A percentile compares a stretch with the other conserved stretches of the same genome.
These are phyloP conservation scores for Drosophila aldrichi DNA, from an alignment of 2,888 invertebrate genomes.

Conservation along the genomic window DNA sequence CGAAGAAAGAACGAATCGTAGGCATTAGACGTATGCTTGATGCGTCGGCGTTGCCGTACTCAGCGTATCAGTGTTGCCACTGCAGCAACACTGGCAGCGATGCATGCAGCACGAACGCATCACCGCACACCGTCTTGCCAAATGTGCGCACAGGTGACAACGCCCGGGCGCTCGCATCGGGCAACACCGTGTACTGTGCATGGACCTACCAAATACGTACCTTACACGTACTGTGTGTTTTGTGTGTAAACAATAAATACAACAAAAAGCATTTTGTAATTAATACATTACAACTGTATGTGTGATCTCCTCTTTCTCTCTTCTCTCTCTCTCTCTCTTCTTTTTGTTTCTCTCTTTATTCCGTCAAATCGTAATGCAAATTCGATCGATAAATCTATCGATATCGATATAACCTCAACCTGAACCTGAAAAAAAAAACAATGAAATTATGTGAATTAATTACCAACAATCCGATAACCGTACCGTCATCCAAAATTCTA, in stretches of 20 bases:
- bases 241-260: slow-evolving; percentile 69
- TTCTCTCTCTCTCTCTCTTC: slow-evolving; percentile 77
- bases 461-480: slow-evolving; percentile 35
- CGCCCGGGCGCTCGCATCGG: slow-evolving; percentile 35
- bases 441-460: slow-evolving; percentile 10
- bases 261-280: slow-evolving; percentile 71
- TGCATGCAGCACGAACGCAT: slow-evolving; percentile 40
- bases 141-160: slow-evolving; percentile 19
- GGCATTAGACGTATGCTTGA: slow-evolving; percentile 41
- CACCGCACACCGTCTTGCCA: slow-evolving; percentile 28
- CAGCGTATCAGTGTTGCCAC: neutral
- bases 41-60: slow-evolving; percentile 47
- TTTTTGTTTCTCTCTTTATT: slow-evolving; percentile 79
- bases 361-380: slow-evolving; percentile 60
- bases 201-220: slow-evolving; percentile 56
- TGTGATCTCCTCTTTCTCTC: slow-evolving; percentile 80
- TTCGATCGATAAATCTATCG: slow-evolving; percentile 16
- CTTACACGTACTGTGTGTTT: slow-evolving; percentile 72
- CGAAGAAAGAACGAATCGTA: slow-evolving; percentile 73
- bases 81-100: slow-evolving; percentile 33
- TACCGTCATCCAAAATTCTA: slow-evolving; percentile 19
- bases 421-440: slow-evolving; percentile 9
- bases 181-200: slow-evolving; percentile 36
- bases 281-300: slow-evolving; percentile 79
- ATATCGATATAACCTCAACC: slow-evolving; percentile 30